phyloP scores from a whole-genome alignment of 2,113 vertebrate genomes.

The Amazona guildingii region DNA sequence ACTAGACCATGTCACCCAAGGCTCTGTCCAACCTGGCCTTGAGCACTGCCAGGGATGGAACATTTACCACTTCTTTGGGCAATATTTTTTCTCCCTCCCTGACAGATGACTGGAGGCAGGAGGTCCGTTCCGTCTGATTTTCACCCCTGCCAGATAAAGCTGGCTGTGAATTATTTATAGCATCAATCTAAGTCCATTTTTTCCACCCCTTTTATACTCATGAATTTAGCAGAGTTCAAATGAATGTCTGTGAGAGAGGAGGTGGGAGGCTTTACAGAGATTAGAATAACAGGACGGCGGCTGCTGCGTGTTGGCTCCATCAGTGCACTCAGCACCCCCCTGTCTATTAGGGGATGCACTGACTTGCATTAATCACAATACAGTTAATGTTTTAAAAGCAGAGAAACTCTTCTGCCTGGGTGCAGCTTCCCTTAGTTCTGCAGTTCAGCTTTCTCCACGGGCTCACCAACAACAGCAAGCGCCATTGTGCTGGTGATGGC shows the following conservation, averaged over 20 bases:
- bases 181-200: not conserved
- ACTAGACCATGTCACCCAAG: not conserved
- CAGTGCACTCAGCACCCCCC: not conserved
- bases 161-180: slow-evolving; percentile 4
- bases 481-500: not conserved
- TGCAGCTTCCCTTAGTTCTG: not conserved
- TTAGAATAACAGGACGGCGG: slow-evolving; percentile 56
- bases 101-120: not conserved
- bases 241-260: not conserved
- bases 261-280: slow-evolving; percentile 10
- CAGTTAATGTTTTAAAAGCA: not conserved
- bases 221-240: slow-evolving; percentile 21
- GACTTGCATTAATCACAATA: not conserved
- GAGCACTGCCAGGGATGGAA: not conserved
- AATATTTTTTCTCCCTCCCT: not conserved
- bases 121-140: not conserved
- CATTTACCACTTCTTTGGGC: not conserved
- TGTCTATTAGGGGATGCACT: not conserved
- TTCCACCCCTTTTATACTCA: not conserved
- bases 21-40: not conserved
- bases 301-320: not conserved
- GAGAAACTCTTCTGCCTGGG: not conserved
- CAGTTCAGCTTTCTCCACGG: not conserved
- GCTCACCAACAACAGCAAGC: slow-evolving; percentile 23
- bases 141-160: not conserved